Conservation (phyloP, 1,140 invertebrate species). For the Drosophila erecta region DNA sequence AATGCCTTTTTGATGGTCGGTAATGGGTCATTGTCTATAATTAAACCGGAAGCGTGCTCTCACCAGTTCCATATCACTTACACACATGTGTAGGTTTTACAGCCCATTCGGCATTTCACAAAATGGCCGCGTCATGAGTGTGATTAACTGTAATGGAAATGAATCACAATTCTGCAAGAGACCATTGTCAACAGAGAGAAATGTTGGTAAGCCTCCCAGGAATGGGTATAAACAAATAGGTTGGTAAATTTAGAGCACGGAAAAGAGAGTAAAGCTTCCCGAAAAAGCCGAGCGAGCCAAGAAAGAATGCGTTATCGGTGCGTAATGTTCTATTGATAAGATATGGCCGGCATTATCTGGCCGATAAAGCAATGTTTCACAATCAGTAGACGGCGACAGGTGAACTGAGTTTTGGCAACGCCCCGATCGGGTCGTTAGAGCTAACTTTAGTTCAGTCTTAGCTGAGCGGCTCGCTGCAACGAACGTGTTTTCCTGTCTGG, state of each 20-base stretch:
- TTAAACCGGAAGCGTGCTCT: conserved; percentile 48
- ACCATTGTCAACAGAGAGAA: conserved; percentile 53
- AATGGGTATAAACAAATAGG: conserved; percentile 54
- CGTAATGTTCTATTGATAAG: conserved; percentile 55
- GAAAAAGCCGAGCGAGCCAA: conserved; percentile 10
- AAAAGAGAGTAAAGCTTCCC: conserved; percentile 2
- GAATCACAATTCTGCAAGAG: conserved; percentile 65
- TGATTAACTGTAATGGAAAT: conserved; percentile 74
- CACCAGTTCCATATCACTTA: not conserved
- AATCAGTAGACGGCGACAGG: conserved; percentile 65
- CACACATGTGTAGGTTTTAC: not conserved
- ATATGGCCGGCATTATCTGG: conserved; percentile 53
- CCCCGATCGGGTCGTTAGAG: conserved; percentile 45
- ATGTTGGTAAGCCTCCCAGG: not conserved
- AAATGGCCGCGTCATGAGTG: conserved; percentile 54
- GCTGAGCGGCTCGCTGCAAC: conserved; percentile 69
- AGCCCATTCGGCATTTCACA: conserved; percentile 38
- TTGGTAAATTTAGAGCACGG: conserved; percentile 51
- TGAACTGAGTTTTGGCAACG: conserved; percentile 72
- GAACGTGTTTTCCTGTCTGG: conserved; percentile 75
- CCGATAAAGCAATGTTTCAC: conserved; percentile 67
- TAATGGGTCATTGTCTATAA: conserved; percentile 76
- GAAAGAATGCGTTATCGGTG: conserved; percentile 69
- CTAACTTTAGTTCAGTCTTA: conserved; percentile 67
- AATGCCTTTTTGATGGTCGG: conserved; percentile 45